These are phyloP conservation scores for Arvicanthis niloticus DNA, from an alignment of 2,113 vertebrate species.

Conservation along the genomic window DNA sequence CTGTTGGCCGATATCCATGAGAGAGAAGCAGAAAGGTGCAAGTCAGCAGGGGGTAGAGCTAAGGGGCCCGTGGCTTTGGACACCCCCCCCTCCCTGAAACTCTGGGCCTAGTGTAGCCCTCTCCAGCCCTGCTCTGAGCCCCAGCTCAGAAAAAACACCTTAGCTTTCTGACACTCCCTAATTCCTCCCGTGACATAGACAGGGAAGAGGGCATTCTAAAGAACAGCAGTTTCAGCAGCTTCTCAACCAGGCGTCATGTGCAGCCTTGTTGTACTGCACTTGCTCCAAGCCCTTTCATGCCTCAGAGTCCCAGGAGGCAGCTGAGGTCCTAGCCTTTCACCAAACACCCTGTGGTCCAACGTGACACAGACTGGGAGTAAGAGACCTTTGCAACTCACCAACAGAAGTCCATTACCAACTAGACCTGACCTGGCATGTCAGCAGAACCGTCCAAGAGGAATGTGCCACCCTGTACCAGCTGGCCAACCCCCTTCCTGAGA, in stretches of 20 bases:
- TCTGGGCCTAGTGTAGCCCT: not conserved
- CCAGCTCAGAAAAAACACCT: not conserved
- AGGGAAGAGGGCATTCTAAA: not conserved
- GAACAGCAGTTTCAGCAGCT: not conserved
- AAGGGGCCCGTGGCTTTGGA: not conserved
- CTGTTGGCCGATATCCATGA: slow-evolving; percentile 68
- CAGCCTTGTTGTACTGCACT: not conserved
- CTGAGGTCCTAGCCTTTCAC: not conserved
- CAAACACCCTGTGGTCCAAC: not conserved
- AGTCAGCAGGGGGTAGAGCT: slow-evolving; percentile 53
- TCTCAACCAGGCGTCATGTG: accelerated
- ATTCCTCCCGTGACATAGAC: not conserved
- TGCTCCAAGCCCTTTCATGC: not conserved
- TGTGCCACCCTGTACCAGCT: accelerated
- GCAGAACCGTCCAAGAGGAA: not conserved
- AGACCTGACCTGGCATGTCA: not conserved
- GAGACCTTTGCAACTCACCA: not conserved
- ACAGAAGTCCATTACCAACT: not conserved
- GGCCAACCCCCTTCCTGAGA: not conserved
- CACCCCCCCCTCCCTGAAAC: not conserved
- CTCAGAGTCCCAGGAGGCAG: not conserved
- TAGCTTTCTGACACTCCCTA: not conserved
- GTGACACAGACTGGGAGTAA: not conserved
- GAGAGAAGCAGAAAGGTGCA: slow-evolving; percentile 80
- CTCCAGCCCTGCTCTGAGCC: not conserved